Base-by-base conservation (phyloP, 2,888 invertebrate genomes). In the Watsonalla binaria region DNA sequence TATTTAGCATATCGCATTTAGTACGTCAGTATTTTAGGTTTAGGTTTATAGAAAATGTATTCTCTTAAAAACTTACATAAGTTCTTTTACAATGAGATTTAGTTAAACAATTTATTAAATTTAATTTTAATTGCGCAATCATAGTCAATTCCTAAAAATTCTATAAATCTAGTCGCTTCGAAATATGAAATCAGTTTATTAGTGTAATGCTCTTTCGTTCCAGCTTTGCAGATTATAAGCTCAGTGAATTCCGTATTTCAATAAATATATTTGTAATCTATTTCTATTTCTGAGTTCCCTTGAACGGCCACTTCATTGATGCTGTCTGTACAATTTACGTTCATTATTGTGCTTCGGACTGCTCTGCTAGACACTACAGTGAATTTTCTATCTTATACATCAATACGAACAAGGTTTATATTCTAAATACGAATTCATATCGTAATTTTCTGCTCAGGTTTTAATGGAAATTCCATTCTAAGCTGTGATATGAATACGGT, bases 241-340 rank as follows among this genome's bases (percentile, higher is more conserved):
- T 65, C 66, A 63, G 62, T 69, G 63, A 63, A 59, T 68, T 62
- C 60, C n/a, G 8, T 47, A 45, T 65, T 69, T 66, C 66, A 70
- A 58, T 63, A 68, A 59, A 65, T 54, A 57, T 66, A 69, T 70
- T 73, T 67, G 72, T 72, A 70, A 68, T 70, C 65, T 59, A 68
- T 59, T 68, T 75, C 80, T 79, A 80, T 80, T 79, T 77, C 63
- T 59, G 74, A 61, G 53, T 73, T 72, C 65, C 75, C 76, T 74
- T 76, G 75, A 73, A 66, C 71, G 59, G 70, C 59, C 74, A 76
- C 76, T 80, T 71, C 80, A 82, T 82, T 82, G 78, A 80, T 81
- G 74, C 76, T 67, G 65, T 59, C 57, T 65, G 58, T 60, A 66
- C 63, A 58, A 63, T 70, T 70, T 65, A 66, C 68, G 63, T 64